Conservation (phyloP, 1,140 invertebrate genomes). For the Diabrotica virgifera region DNA sequence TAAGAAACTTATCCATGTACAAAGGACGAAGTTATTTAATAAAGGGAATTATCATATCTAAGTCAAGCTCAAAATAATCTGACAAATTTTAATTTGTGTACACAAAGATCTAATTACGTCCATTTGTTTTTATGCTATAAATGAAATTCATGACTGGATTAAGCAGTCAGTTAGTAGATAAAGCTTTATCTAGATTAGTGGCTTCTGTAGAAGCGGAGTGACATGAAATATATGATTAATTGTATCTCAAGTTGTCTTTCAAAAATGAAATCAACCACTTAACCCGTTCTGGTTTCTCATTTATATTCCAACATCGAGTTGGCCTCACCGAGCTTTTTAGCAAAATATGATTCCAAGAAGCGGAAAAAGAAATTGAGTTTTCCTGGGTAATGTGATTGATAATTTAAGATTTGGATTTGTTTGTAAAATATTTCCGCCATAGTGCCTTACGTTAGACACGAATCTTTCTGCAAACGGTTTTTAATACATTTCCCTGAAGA, state of each 20-base stretch:
- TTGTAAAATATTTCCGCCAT: neutral
- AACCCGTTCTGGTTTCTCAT: constrained; percentile 24
- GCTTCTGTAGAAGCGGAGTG: constrained; percentile 26
- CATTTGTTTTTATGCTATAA: constrained; percentile 18
- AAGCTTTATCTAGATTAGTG: constrained; percentile 36
- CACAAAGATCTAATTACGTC: constrained; percentile 18
- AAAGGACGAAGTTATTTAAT: constrained; percentile 1
- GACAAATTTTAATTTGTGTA: constrained; percentile 20
- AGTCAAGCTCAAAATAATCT: neutral
- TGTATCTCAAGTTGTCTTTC: constrained; percentile 28
- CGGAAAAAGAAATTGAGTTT: neutral
- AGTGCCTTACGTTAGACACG: too few species aligned
- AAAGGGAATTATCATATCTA: constrained; percentile 19
- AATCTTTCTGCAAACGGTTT: too few species aligned
- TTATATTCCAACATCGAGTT: constrained; percentile 24
- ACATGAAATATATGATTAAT: constrained; percentile 40
- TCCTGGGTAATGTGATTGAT: neutral
- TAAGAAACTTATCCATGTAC: neutral
- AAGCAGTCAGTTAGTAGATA: constrained; percentile 36
- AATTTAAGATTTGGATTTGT: neutral
- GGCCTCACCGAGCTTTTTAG: neutral
- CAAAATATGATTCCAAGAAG: constrained; percentile 2
- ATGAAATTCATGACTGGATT: constrained; percentile 32
- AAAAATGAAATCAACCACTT: constrained; percentile 24
- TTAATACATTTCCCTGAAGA: too few species aligned